Evolutionary conservation across 2,113 vertebrate species (phyloP).

Genomic region (Chrysochloris asiatica): DNA sequence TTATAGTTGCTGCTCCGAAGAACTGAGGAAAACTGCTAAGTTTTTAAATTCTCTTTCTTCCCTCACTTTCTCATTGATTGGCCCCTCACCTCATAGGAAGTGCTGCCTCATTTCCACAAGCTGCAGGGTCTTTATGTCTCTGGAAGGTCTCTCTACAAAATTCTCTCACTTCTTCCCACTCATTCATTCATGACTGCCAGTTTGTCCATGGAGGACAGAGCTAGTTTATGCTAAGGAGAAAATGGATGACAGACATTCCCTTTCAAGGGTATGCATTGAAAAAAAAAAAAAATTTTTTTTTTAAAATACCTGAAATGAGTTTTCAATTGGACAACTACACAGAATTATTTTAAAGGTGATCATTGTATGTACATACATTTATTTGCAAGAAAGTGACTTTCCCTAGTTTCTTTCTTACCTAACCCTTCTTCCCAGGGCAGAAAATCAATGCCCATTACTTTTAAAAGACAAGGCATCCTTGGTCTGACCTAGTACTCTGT

Average conservation of each 20-base stretch:
- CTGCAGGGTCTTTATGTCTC: background rate
- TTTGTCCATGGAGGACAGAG: background rate
- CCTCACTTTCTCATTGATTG: background rate
- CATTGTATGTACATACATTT: background rate
- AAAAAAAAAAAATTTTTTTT: background rate
- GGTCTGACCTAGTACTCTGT: background rate
- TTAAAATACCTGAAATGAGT: background rate
- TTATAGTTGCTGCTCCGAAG: background rate
- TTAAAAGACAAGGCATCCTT: background rate
- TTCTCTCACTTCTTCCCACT: background rate
- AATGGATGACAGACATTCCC: background rate
- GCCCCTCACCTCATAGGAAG: background rate
- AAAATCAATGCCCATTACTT: background rate
- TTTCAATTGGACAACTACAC: slow-evolving; percentile 9
- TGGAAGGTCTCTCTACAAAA: background rate
- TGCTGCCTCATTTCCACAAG: background rate
- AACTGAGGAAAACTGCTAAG: background rate
- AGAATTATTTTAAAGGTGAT: slow-evolving; percentile 41
- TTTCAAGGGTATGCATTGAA: background rate
- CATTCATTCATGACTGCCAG: background rate
- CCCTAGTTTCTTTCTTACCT: background rate
- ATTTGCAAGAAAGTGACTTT: background rate
- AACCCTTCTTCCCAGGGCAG: background rate
- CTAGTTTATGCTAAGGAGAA: slow-evolving; percentile 7
- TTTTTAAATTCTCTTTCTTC: rapidly evolving